Conservation (phyloP, 92 coral and sea anemone genomes). For the Phymanthus crucifer region DNA sequence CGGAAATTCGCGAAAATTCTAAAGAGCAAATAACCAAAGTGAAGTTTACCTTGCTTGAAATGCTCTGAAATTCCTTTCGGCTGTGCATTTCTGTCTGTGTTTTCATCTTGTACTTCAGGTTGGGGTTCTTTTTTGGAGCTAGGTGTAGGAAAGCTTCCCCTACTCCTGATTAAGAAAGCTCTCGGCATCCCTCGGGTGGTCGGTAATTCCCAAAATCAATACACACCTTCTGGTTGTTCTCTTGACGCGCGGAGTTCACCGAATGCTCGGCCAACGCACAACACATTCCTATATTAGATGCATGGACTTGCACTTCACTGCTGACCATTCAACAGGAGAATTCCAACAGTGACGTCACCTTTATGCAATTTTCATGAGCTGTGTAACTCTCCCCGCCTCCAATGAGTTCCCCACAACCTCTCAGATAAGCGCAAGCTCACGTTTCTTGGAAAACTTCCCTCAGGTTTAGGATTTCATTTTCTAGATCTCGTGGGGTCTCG, state of each 20-base stretch:
- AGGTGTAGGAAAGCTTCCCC: slow-evolving; percentile 45
- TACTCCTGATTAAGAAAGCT: slow-evolving; percentile 79
- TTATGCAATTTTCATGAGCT: slow-evolving; percentile 54
- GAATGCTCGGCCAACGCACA: slow-evolving; percentile 44
- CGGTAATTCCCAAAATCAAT: slow-evolving; percentile 49
- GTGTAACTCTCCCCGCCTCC: slow-evolving; percentile 69
- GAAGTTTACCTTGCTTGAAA: slow-evolving; percentile 31
- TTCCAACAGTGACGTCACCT: slow-evolving; percentile 77
- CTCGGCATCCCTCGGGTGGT: slow-evolving; percentile 69
- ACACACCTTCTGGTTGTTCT: slow-evolving; percentile 40
- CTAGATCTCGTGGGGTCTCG: neutral
- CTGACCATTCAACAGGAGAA: slow-evolving; percentile 82
- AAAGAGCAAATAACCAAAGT: slow-evolving; percentile 12
- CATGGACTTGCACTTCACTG: slow-evolving; percentile 50
- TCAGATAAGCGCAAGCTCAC: neutral
- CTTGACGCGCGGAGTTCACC: slow-evolving; percentile 52
- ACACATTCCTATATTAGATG: slow-evolving; percentile 56
- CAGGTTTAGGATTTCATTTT: slow-evolving; percentile 4
- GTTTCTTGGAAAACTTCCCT: neutral
- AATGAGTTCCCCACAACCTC: slow-evolving; percentile 5
- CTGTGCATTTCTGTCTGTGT: slow-evolving; percentile 37
- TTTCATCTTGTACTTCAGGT: slow-evolving; percentile 30
- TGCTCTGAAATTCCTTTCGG: slow-evolving; percentile 12
- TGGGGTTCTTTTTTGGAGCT: slow-evolving; percentile 40
- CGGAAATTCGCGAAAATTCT: slow-evolving; percentile 19